Evolutionary conservation across 2,888 invertebrate genomes (phyloP).

Genomic region (Eurois occulta): DNA sequence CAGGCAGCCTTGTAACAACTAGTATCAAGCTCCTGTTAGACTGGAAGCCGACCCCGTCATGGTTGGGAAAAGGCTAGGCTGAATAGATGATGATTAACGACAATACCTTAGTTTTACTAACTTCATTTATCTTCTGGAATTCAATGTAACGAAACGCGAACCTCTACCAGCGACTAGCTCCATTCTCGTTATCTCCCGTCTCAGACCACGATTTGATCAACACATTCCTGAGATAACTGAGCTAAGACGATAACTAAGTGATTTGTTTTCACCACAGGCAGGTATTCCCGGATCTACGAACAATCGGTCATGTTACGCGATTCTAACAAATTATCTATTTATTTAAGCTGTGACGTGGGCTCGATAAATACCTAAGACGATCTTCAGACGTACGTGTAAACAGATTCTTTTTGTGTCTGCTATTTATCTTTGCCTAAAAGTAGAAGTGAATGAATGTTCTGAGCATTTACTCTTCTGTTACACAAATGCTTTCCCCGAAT

Average conservation of each 20-base stretch:
- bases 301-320: slow-evolving; percentile 17
- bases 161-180: neutral
- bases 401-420: neutral
- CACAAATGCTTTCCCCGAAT: neutral
- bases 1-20: neutral
- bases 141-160: neutral
- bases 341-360: slow-evolving; percentile 38
- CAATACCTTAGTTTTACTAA: neutral
- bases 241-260: slow-evolving; percentile 14
- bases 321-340: slow-evolving; percentile 28
- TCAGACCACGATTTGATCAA: slow-evolving; percentile 18
- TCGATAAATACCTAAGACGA: slow-evolving; percentile 10
- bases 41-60: neutral
- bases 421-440: neutral
- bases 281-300: slow-evolving; percentile 6
- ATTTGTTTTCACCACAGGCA: slow-evolving; percentile 10
- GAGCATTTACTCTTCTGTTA: neutral
- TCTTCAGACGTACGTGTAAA: slow-evolving; percentile 3
- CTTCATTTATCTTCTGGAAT: neutral
- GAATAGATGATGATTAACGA: neutral
- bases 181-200: slow-evolving; percentile 8
- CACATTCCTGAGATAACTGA: slow-evolving; percentile 30
- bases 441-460: neutral
- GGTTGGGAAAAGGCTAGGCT: neutral
- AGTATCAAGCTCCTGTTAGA: neutral